These are phyloP conservation scores for Machaerirhynchus nigripectus DNA, from an alignment of 2,113 vertebrate genomes.

Conservation along the genomic window DNA sequence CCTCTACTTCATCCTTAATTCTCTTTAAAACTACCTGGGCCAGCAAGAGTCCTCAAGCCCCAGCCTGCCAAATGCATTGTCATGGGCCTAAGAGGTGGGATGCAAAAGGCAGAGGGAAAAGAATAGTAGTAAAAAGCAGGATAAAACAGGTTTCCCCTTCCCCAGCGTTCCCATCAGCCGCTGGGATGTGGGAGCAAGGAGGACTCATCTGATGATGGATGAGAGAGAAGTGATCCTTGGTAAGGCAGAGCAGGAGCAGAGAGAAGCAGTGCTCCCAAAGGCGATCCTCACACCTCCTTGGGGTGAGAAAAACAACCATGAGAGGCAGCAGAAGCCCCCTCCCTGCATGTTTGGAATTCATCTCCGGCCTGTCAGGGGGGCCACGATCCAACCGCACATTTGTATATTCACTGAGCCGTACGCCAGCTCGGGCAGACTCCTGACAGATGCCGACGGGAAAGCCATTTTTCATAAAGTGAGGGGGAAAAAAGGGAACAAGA, in stretches of 20 bases:
- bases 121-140: background rate
- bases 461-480: slow-evolving; percentile 68
- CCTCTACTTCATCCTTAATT: background rate
- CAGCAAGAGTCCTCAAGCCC: background rate
- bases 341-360: slow-evolving; percentile 42
- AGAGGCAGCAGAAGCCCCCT: background rate
- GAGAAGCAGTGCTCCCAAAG: slow-evolving; percentile 19
- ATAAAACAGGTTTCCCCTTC: background rate
- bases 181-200: background rate
- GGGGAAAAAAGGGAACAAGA: background rate
- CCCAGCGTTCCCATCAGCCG: background rate
- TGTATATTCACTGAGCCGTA: slow-evolving; percentile 69
- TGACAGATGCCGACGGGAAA: slow-evolving; percentile 73
- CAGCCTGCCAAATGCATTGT: background rate
- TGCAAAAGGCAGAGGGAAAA: background rate
- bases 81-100: background rate
- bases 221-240: background rate
- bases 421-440: slow-evolving; percentile 10
- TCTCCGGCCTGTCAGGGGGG: slow-evolving; percentile 31
- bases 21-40: background rate
- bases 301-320: slow-evolving; percentile 3
- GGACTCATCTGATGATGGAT: slow-evolving; percentile 6
- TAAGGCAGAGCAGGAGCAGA: slow-evolving; percentile 17
- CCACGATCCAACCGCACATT: slow-evolving; percentile 53
- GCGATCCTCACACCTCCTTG: background rate